Conservation (phyloP, 2,113 vertebrate genomes). For the Myocastor coypus region DNA sequence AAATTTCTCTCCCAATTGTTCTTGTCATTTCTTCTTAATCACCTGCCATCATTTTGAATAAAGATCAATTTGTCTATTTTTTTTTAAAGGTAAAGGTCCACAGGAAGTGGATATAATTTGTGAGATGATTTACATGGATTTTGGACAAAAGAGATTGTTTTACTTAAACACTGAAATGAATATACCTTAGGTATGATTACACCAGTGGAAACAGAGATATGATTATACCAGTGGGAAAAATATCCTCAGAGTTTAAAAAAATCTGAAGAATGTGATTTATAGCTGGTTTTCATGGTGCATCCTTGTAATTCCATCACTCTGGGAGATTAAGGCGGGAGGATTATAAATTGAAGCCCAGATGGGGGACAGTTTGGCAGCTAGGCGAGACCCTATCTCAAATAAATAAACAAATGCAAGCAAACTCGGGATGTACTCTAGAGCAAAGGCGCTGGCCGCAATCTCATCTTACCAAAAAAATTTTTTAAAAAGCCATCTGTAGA, state of each 20-base stretch:
- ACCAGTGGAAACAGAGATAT: background rate
- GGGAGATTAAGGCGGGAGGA: background rate
- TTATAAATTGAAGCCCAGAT: background rate
- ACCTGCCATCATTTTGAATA: slow-evolving; percentile 27
- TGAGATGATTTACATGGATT: slow-evolving; percentile 35
- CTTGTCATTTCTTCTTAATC: slow-evolving; percentile 15
- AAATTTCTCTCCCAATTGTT: background rate
- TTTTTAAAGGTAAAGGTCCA: background rate
- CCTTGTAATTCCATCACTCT: background rate
- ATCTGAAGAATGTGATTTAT: background rate
- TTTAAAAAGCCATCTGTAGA: slow-evolving; percentile 17
- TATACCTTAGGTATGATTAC: background rate
- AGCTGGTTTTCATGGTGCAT: background rate
- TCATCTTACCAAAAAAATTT: background rate
- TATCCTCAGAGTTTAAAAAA: background rate
- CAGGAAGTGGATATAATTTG: background rate
- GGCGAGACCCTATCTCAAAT: background rate
- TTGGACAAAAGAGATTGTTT: slow-evolving; percentile 20
- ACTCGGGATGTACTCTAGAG: background rate
- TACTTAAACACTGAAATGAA: slow-evolving; percentile 47
- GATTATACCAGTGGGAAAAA: background rate
- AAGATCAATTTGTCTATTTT: slow-evolving; percentile 9
- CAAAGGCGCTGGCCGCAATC: background rate
- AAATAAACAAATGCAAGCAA: background rate
- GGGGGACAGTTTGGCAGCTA: background rate